A percentile compares a stretch with the other conserved stretches of the same genome.
Evolutionary conservation across 2,888 invertebrate species (phyloP).

Genomic region (Petrophora chlorosata): DNA sequence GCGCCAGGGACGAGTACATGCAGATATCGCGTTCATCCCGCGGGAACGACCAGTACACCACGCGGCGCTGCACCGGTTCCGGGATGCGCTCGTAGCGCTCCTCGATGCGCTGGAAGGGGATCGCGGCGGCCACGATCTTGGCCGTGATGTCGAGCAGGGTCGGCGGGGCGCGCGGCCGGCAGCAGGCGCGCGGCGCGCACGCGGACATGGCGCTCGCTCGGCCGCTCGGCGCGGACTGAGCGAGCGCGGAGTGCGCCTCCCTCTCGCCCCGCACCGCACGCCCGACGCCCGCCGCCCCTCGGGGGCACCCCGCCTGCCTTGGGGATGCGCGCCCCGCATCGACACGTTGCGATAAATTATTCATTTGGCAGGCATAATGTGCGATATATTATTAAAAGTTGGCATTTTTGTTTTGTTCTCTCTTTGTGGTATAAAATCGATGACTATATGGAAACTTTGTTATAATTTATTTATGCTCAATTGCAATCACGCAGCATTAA

Average conservation of each 20-base stretch:
- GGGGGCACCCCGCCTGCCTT: conserved; percentile 47
- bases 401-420: conserved; percentile 75
- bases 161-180: conserved; percentile 86
- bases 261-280: conserved; percentile 43
- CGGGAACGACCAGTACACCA: conserved; percentile 95
- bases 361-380: conserved; percentile 82
- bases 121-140: conserved; percentile 92
- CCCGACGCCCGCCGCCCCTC: conserved; percentile 40
- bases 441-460: conserved; percentile 44
- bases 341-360: conserved; percentile 81
- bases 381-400: conserved; percentile 83
- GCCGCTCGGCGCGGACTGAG: conserved; percentile 81
- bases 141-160: conserved; percentile 92
- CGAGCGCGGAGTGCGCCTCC: conserved; percentile 48
- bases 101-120: conserved; percentile 94
- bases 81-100: conserved; percentile 94
- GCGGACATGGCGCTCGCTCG: conserved; percentile 81
- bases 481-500: conserved; percentile 3
- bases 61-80: conserved; percentile 93
- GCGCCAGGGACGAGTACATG: conserved; percentile 92
- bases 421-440: conserved; percentile 59
- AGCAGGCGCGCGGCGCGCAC: conserved; percentile 81
- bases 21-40: conserved; percentile 94
- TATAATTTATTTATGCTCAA: conserved; percentile 44
- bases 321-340: conserved; percentile 77